Percentiles rank a stretch among this genome's conserved stretches.
Conservation (phyloP, 2,797 vertebrate species). For the Diplodus puntazzo region DNA sequence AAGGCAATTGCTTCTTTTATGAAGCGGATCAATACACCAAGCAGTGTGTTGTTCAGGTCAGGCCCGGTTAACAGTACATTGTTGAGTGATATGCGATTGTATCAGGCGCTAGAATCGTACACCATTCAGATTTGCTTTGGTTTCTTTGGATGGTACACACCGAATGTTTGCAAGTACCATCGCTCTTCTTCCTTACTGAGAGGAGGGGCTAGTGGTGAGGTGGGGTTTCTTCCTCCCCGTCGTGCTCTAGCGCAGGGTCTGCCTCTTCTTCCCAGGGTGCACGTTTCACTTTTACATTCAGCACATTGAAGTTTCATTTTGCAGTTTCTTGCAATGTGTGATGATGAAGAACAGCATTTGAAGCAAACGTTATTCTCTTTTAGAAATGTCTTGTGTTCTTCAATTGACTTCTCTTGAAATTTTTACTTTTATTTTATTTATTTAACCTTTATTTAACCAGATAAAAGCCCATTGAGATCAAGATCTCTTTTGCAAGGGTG, state of each 20-base stretch:
- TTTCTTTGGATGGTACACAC: background rate
- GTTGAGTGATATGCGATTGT: background rate
- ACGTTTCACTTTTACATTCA: background rate
- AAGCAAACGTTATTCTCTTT: background rate
- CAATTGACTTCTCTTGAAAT: background rate
- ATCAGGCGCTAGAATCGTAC: background rate
- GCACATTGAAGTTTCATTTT: background rate
- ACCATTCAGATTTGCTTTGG: background rate
- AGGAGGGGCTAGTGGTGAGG: background rate
- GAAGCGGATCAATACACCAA: background rate
- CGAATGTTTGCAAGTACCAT: background rate
- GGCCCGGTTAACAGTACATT: background rate
- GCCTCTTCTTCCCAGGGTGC: background rate
- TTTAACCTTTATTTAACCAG: too few species aligned
- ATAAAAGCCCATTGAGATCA: too few species aligned
- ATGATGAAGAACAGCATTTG: background rate
- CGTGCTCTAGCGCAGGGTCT: slow-evolving; percentile 8
- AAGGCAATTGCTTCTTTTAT: background rate
- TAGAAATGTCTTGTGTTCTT: background rate
- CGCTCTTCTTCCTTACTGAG: background rate
- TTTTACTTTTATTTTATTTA: too few species aligned
- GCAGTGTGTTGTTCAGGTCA: background rate
- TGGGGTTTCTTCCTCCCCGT: slow-evolving; percentile 3
- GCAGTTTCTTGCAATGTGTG: background rate
- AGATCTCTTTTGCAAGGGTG: too few species aligned